phyloP scores from a whole-genome alignment of 2,888 invertebrate species.

The Camptogramma bilineatum region DNA sequence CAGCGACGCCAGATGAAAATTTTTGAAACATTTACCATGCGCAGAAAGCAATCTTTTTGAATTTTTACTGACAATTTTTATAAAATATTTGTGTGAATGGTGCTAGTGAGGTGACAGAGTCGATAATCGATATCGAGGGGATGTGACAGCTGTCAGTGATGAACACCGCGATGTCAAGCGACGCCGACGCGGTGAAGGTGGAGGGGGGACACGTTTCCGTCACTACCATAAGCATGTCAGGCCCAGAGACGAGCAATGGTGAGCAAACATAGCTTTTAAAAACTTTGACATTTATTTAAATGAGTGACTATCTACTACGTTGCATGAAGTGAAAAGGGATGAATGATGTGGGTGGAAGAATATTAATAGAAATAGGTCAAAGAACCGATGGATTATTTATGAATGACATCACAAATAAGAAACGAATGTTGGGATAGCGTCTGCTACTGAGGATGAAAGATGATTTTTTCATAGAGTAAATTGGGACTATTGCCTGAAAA shows the following conservation, averaged over 20 bases:
- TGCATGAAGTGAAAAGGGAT: no score
- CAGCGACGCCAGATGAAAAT: constrained; percentile 69
- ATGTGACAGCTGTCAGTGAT: constrained; percentile 53
- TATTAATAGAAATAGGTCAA: no score
- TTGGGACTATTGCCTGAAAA: no score
- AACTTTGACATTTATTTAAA: not conserved
- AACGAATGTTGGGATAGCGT: no score
- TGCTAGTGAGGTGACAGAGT: constrained; percentile 69
- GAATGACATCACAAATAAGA: no score
- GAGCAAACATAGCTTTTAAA: constrained; percentile 40
- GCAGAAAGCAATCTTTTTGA: constrained; percentile 64
- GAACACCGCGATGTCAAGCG: constrained; percentile 73
- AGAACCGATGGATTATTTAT: no score
- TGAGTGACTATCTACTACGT: no score
- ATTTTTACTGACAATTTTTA: constrained; percentile 49
- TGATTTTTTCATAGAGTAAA: no score
- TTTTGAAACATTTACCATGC: constrained; percentile 63
- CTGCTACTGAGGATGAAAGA: no score
- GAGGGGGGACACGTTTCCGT: constrained; percentile 89
- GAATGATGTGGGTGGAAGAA: no score
- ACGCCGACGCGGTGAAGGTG: constrained; percentile 78
- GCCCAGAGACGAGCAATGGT: constrained; percentile 86
- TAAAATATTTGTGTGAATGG: constrained; percentile 54
- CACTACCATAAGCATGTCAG: constrained; percentile 91
- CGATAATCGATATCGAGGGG: constrained; percentile 61